Base-by-base conservation (phyloP, 2,888 invertebrate species). In the Lithophane socia region DNA sequence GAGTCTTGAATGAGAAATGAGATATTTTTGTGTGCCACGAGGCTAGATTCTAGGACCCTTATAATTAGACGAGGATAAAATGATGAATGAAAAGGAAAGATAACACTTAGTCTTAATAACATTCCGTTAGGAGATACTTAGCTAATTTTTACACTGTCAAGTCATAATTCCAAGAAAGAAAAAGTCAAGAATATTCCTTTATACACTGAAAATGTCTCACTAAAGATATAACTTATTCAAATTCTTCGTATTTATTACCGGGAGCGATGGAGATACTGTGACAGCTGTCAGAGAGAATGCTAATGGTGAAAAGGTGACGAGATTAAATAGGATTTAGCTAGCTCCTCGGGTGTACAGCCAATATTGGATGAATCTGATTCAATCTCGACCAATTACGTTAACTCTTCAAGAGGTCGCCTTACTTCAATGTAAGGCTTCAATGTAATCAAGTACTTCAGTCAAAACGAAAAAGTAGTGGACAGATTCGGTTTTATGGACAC, bases 371-470 rank as follows among this genome's bases (percentile, higher is more conserved):
- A 71, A 74, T 44, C 71, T 44, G 73, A 74, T 78, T 71, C 24
- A 74, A 83, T 82, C 24, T 74, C 16, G 13, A n/a, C 67, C 71
- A 74, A 74, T 83, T 74, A 79, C 61, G 54, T 61, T 60, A 68
- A 70, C 47, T 58, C 37, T 73, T 72, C 24, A 67, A 52, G 58
- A 58, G 29, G n/a, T 67, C 58, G 29, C 12, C 49, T 9, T 13
- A 65, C 60, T 67, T 72, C n/a, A n/a, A n/a, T n/a, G n/a, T n/a
- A n/a, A n/a, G n/a, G n/a, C n/a, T n/a, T n/a, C n/a, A n/a, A n/a
- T n/a, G n/a, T n/a, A n/a, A n/a, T n/a, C n/a, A 60, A 82, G 54
- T 47, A 71, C 13, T 49, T 70, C 16, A 52, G 13, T 47, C 13
- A 8, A 75, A 75, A 42, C 16, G 49, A 21, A 37, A 73, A 69